These are phyloP conservation scores for Elachura formosa DNA, from an alignment of 2,113 vertebrate species.

Conservation along the genomic window DNA sequence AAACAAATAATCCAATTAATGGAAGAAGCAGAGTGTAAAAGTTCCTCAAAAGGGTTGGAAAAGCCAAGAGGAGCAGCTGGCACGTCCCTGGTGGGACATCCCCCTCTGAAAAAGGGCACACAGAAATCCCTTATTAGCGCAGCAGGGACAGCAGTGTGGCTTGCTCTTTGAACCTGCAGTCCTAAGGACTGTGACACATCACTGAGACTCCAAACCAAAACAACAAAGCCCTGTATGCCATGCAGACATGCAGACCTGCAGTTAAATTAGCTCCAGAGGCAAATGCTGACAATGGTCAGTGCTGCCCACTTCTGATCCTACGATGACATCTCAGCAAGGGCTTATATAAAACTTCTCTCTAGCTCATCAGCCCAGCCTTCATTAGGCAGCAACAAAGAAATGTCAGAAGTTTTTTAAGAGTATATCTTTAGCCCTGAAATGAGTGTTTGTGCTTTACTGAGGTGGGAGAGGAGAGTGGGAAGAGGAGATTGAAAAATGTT, in stretches of 20 bases:
- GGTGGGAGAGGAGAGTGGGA: not conserved
- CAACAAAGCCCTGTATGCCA: not conserved
- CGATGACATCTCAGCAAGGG: not conserved
- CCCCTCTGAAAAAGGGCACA: not conserved
- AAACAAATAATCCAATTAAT: slow-evolving; percentile 52
- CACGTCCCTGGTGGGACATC: not conserved
- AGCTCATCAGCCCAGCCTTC: not conserved
- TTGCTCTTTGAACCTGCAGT: not conserved
- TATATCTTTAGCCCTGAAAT: not conserved
- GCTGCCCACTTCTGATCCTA: not conserved
- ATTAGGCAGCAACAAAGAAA: slow-evolving; percentile 19
- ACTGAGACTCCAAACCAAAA: not conserved
- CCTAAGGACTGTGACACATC: not conserved
- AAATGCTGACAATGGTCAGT: not conserved
- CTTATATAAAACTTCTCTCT: not conserved
- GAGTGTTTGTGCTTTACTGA: not conserved
- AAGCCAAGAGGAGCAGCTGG: not conserved
- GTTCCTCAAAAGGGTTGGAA: not conserved
- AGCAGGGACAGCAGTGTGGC: not conserved
- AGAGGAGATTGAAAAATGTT: not conserved
- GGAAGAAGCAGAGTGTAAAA: slow-evolving; percentile 47
- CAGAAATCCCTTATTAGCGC: not conserved
- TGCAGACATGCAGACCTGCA: not conserved
- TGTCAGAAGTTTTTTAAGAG: not conserved
- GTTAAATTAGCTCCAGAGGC: not conserved